These are phyloP conservation scores for Phainopepla nitens DNA, from an alignment of 2,113 vertebrate genomes.

Conservation along the genomic window DNA sequence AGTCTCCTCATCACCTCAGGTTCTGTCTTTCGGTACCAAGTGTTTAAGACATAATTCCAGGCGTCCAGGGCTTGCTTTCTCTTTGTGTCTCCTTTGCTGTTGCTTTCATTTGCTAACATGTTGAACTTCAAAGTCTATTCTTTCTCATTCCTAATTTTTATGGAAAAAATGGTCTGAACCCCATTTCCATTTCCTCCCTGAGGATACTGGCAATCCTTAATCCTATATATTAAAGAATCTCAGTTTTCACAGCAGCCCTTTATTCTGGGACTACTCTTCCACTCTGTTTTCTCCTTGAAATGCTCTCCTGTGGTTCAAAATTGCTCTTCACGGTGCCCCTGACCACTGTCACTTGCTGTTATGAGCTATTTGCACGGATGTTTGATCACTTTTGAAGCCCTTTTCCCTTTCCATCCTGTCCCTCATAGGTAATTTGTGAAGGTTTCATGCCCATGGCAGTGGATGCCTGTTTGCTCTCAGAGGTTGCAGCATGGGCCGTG, in stretches of 20 bases:
- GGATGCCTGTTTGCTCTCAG: background rate
- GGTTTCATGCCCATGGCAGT: background rate
- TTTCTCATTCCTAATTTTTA: slow-evolving; percentile 66
- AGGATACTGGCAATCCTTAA: slow-evolving; percentile 62
- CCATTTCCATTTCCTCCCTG: slow-evolving; percentile 60
- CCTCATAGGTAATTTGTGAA: background rate
- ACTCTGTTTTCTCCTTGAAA: slow-evolving; percentile 47
- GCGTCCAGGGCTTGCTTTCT: slow-evolving; percentile 59
- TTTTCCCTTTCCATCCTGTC: background rate
- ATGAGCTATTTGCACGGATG: background rate
- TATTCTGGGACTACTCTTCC: slow-evolving; percentile 15
- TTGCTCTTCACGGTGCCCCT: slow-evolving; percentile 42
- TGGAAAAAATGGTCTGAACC: slow-evolving; percentile 56
- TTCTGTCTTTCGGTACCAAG: slow-evolving; percentile 57
- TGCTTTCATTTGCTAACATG: slow-evolving; percentile 60
- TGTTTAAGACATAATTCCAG: slow-evolving; percentile 52
- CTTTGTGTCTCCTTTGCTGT: slow-evolving; percentile 57
- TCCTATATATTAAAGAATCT: slow-evolving; percentile 61
- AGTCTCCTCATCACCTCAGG: slow-evolving; percentile 51
- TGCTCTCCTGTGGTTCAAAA: slow-evolving; percentile 1
- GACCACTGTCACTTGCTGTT: slow-evolving; percentile 12
- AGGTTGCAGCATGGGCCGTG: background rate
- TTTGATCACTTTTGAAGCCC: background rate
- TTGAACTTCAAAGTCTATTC: slow-evolving; percentile 62
- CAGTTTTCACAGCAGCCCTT: slow-evolving; percentile 51